Evolutionary conservation across 1,140 invertebrate genomes (phyloP).

Genomic region (Hestina assimilis): DNA sequence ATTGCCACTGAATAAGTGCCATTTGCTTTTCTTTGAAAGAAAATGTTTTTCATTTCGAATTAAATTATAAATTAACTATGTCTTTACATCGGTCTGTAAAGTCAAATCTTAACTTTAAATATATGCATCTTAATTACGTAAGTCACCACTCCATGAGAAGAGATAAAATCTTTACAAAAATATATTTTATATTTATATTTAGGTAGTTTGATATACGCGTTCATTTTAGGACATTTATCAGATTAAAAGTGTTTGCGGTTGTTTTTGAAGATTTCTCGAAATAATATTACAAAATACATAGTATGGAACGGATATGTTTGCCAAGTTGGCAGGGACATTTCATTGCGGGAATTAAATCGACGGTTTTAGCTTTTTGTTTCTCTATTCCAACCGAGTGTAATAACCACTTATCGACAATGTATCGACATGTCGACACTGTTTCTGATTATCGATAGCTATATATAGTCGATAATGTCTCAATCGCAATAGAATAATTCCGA

Average conservation of each 20-base stretch:
- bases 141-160: background rate
- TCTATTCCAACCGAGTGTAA: background rate
- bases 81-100: no score
- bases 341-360: constrained; percentile 29
- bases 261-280: background rate
- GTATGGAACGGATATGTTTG: constrained; percentile 16
- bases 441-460: no score
- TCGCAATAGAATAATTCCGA: no score
- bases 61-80: no score
- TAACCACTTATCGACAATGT: background rate
- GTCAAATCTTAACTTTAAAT: no score
- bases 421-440: background rate
- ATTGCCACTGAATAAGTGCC: no score
- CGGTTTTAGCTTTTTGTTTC: constrained; percentile 15
- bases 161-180: background rate
- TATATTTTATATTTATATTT: background rate
- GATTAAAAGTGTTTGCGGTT: background rate
- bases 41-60: no score
- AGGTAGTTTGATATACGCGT: background rate
- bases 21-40: background rate
- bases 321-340: constrained; percentile 44
- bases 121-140: background rate
- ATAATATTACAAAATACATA: constrained; percentile 5
- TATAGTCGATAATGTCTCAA: no score
- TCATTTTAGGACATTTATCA: background rate